Conservation (phyloP, 2,888 invertebrate species). For the Tuberolachnus salignus region DNA sequence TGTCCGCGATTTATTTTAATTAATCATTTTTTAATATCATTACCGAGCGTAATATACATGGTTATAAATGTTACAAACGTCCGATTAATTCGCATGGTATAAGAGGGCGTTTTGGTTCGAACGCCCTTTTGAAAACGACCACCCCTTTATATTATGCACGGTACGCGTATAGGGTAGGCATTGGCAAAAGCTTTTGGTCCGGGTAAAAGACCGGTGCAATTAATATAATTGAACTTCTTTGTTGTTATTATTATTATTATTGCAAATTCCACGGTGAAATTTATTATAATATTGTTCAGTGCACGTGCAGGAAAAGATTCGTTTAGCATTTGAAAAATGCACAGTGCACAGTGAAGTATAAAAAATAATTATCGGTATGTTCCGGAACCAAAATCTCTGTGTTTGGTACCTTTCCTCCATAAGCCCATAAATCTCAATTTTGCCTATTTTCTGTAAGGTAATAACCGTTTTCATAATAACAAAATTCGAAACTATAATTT, state of each 20-base stretch:
- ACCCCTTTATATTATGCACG: neutral
- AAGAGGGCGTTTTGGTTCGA: slow-evolving; percentile 40
- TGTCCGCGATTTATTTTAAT: neutral
- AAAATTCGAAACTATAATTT: no score
- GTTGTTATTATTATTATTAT: no score
- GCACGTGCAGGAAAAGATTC: neutral
- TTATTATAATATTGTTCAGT: neutral
- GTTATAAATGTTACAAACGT: slow-evolving; percentile 30
- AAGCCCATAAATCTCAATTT: no score
- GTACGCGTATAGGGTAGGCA: slow-evolving; percentile 3
- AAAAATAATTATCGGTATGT: no score
- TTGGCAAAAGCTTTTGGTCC: slow-evolving; percentile 25
- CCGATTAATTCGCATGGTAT: slow-evolving; percentile 30
- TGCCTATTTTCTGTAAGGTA: no score
- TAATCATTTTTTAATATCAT: slow-evolving; percentile 23
- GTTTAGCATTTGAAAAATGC: no score
- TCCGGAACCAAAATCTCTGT: no score
- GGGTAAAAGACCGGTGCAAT: slow-evolving; percentile 21
- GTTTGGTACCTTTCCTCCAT: no score
- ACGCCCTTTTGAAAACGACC: slow-evolving; percentile 51
- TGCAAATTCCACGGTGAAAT: neutral
- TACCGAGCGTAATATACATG: neutral
- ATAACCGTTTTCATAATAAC: no score
- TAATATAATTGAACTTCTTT: slow-evolving; percentile 25
- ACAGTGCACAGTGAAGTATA: no score